Evolutionary conservation across 2,888 invertebrate species (phyloP), one percentile per base, ranked within the genome.

Genomic region (Melanostoma scalare): DNA sequence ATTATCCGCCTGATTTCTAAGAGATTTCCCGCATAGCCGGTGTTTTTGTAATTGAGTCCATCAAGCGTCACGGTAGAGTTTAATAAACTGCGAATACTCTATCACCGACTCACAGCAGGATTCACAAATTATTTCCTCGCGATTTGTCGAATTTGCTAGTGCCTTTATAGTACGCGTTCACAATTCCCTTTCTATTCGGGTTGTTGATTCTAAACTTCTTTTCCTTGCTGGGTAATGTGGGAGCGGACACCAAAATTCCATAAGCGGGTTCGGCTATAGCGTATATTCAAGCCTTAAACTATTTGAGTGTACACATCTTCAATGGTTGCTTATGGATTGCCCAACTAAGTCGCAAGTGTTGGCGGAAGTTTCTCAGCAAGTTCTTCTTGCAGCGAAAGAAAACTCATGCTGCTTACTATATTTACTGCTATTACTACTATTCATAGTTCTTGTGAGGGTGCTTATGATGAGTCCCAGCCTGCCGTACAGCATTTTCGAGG

Each of bases 301-400:
- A 8, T n/a, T 44, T 44, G 3, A 44, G 9, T n/a, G 4, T 44
- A 44, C 4, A 44, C 44, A n/a, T 9, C 44, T 3, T 44, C 44
- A 44, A n/a, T 9, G 44, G n/a, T 3, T 44, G 44, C 44, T 44
- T 44, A 44, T 9, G 9, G 44, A 44, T 44, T 44, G 3, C 44
- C 44, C 44, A 44, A 44, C n/a, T 44, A 44, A 44, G 9, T n/a
- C 44, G 44, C 44, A 44, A 44, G 44, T 9, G 6, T 44, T 44
- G 44, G 44, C 3, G 44, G 20, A 20, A 0, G 20, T 20, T 20
- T 20, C 20, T 20, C 20, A 20, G 20, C 20, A 20, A 20, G 20
- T 20, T 20, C 20, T 20, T 20, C 20, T 20, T 0, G 20, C 20
- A 20, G 20, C 20, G 20, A 20, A 20, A 20, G 20, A 20, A 20